These are phyloP conservation scores for Larimichthys crocea DNA, from an alignment of 2,113 vertebrate species.

Conservation along the genomic window DNA sequence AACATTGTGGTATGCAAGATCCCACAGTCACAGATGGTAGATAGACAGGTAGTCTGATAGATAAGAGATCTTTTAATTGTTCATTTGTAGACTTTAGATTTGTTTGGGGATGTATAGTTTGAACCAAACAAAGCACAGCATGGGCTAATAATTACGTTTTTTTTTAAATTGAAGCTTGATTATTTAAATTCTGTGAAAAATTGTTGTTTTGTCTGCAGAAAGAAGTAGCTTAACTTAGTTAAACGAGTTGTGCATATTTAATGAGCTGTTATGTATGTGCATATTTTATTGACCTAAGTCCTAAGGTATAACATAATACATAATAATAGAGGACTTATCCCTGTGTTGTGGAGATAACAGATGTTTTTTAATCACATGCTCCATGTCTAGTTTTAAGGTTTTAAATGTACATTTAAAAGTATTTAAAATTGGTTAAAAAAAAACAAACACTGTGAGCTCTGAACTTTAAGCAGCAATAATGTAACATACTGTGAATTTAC, in stretches of 20 bases:
- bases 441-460: neutral
- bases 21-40: neutral
- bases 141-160: neutral
- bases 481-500: neutral
- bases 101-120: neutral
- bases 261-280: neutral
- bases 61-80: neutral
- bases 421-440: neutral
- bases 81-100: neutral
- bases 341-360: slow-evolving; percentile 12
- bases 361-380: neutral
- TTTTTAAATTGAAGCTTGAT: neutral
- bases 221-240: neutral
- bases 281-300: slow-evolving; percentile 1
- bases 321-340: neutral
- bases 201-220: slow-evolving; percentile 5
- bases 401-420: neutral
- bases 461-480: neutral
- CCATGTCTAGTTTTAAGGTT: neutral
- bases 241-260: slow-evolving; percentile 13
- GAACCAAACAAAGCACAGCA: slow-evolving; percentile 12
- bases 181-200: neutral
- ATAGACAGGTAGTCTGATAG: neutral
- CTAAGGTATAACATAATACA: too few species aligned
- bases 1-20: neutral